Base-by-base conservation (phyloP, 2,113 vertebrate genomes). In the Lamprologus lemairii region DNA sequence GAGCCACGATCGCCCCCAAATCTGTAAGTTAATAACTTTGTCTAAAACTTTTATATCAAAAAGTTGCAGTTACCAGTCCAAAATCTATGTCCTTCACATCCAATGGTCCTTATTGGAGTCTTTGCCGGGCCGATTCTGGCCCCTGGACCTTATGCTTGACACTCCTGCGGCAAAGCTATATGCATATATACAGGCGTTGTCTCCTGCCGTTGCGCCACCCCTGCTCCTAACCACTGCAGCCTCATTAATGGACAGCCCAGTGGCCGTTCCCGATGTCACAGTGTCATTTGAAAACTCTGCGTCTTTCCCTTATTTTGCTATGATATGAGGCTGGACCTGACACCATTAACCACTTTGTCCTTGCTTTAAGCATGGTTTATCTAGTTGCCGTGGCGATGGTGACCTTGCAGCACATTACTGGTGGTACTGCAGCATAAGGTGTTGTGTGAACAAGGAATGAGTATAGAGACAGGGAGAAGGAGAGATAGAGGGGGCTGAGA, bases 331-430 rank as follows among this genome's bases (percentile, higher is more conserved):
- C 40, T 19, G 79, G 73, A 75, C 42, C 60, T 86, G 90, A 94
- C 90, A 88, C 88, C 71, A 87, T 90, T 92, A 84, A 80, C 78
- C 47, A 88, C 82, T 89, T 88, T 83, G 87, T 91, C 87, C 90
- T 89, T 91, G 85, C 73, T 75, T 87, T 80, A 55, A 87, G 88
- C 83, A 63, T 37, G 86, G 68, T 85, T 93, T 88, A 87, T 86
- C 71, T 83, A 33, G 88, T 90, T 90, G 84, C 91, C 16, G 81
- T 91, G 87, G 87, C 7, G 6, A 90, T 81, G 85, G 65, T 91
- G 94, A 95, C 91, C 93, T 94, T 95, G 93, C 90, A 93, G 94
- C 93, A 93, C 86, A 83, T 92, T 88, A 83, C 60, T 14, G 81
- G 81, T 92, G 86, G 37, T 40, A 88, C 93, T 93, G 94, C 94